Base-by-base conservation (phyloP, 2,888 invertebrate genomes). In the Noctua janthina region DNA sequence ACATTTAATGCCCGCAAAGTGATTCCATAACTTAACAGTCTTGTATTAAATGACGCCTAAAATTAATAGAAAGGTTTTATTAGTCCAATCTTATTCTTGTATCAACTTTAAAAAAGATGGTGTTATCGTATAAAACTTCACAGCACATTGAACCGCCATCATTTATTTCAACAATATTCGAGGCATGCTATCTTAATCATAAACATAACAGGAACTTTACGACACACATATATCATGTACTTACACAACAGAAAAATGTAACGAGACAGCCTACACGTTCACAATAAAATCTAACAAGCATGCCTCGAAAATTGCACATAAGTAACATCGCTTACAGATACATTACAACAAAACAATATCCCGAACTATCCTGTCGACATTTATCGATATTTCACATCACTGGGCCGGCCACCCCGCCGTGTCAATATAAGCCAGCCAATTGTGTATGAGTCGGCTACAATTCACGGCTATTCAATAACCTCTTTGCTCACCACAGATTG, bases 401-500 rank as follows among this genome's bases (percentile, higher is more conserved):
- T 94, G 91, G 81, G 83, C 75, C 71, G 91, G 95, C 94, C 93
- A 93, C 95, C 96, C 96, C 94, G 95, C 93, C 94, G 96, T 92
- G 96, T 94, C 94, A 93, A 94, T 95, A 95, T 94, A 93, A 94
- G 91, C 93, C 93, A 91, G 93, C 94, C 95, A 96, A 96, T 95
- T 96, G 95, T 95, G 93, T 94, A 94, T 94, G 95, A 95, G 93
- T 95, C 93, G 93, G 92, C 94, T 93, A 93, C 94, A 93, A 94
- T 95, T 94, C 93, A 93, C 93, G 91, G 93, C 94, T 96, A 95
- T 96, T 96, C 96, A 96, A 95, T 96, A 96, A 95, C 91, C 92
- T 92, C 93, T 92, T 91, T 92, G 92, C 92, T 94, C 92, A 92
- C 93, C 93, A 92, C 92, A 93, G 96, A 96, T 95, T 93, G 91